phyloP scores from a whole-genome alignment of 2,888 invertebrate genomes.

The Halictus quadricinctus region DNA sequence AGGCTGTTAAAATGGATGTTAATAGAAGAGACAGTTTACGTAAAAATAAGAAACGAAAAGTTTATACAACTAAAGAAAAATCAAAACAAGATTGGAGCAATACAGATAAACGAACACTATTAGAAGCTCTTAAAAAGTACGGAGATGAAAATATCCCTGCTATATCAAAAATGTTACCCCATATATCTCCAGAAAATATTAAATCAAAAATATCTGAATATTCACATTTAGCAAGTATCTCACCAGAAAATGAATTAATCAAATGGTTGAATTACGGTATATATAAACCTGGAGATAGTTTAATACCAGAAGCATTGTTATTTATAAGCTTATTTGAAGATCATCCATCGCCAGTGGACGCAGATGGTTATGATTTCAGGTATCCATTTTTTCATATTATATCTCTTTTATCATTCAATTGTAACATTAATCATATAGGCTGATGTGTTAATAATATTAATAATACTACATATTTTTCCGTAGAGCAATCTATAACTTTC shows the following conservation, averaged over 20 bases:
- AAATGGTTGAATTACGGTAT: constrained; percentile 71
- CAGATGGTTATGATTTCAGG: constrained; percentile 55
- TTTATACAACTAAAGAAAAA: background rate
- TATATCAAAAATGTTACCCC: constrained; percentile 68
- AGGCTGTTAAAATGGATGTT: constrained; percentile 25
- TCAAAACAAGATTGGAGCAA: constrained; percentile 35
- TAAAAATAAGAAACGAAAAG: background rate
- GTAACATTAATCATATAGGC: background rate
- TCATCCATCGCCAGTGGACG: constrained; percentile 63
- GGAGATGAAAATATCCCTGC: constrained; percentile 71
- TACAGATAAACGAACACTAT: constrained; percentile 69
- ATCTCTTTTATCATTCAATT: background rate
- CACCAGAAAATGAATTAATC: constrained; percentile 57
- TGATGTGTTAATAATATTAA: background rate
- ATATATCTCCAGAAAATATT: constrained; percentile 67
- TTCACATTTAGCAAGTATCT: constrained; percentile 58
- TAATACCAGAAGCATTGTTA: constrained; percentile 74
- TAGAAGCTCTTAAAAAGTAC: constrained; percentile 72
- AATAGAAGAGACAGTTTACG: background rate
- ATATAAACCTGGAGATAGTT: constrained; percentile 65
- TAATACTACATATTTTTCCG: constrained; percentile 20
- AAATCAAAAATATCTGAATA: constrained; percentile 72
- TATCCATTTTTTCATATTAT: constrained; percentile 23
- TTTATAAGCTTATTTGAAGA: constrained; percentile 76
- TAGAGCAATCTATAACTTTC: constrained; percentile 75